Base-by-base conservation (phyloP, 2,888 invertebrate genomes). In the Mellilla xanthometata region DNA sequence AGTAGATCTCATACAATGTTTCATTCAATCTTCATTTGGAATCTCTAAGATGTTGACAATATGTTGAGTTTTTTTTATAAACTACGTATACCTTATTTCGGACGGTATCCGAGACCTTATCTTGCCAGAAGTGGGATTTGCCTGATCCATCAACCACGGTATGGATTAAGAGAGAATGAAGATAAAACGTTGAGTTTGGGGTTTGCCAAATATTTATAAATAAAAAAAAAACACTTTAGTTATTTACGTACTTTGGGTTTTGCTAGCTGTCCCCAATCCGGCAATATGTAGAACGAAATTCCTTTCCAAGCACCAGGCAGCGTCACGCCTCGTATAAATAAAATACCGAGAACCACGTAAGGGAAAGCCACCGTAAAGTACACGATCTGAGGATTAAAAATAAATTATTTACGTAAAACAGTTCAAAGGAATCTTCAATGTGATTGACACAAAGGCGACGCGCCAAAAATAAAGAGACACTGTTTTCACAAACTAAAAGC, bases 301-400 rank as follows among this genome's bases (percentile, higher is more conserved):
- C 96, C 96, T 49, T 93, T 91, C 79, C 90, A 91, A 23, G 96
- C 95, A 15, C 96, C 96, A 33, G 95, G 95, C 45, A 97, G 82
- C 0, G 96, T 96, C 27, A 96, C 84, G 3, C 96, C 96, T 28
- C 96, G 91, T 45, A 95, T 74, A 49, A 96, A 92, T 39, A 96
- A 85, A 24, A 93, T 89, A 56, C 93, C 89, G 5, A 97, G 88
- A 54, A 96, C 93, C 33, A 94, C 62, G 72, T 95, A 95, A 0
- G 96, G 96, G 76, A 96, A 96, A 10, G 94, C 90, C 0, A 96
- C 97, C 0, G 97, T 97, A 70, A 97, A 95, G 76, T 97, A 97
- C 6, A 97, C 96, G 23, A 89, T 86, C 89, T 89, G 81, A 1
- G 38, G 24, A 60, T 38, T 52, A 49, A 44, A 61, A 61, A 59